Base-by-base conservation (phyloP, 2,113 vertebrate genomes). In the Balaenoptera acutorostrata region DNA sequence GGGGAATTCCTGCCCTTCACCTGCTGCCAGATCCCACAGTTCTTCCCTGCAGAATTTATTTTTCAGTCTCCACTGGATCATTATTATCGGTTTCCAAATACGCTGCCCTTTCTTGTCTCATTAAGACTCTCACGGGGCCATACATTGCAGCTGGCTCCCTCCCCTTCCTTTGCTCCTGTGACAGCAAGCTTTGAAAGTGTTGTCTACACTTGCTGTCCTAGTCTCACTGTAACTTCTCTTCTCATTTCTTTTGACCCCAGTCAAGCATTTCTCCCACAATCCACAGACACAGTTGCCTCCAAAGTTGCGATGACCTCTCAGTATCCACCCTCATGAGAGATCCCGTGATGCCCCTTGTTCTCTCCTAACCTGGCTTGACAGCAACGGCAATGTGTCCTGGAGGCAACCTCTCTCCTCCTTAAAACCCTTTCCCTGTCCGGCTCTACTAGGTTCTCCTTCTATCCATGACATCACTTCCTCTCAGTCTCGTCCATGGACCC, bases 391-490 rank as follows among this genome's bases (percentile, higher is more conserved):
- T 25, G 31, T 39, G 12, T 18, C 17, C 12, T 31, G 17, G 49
- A 71, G 46, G 66, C 3, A 27, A 21, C 49, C 49, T 39, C 12
- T 33, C 31, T 66, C 8, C 15, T n/a, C 29, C 49, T 57, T 21
- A 12, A 5, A 31, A 52, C 12, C 7, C 39, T 41, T 44, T 57
- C 7, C 68, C 4, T 6, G 13, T 31, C 21, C 33, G 52, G 27
- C 36, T 36, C 68, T 52, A 41, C 52, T 13, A 39, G 29, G 27
- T 88, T 14, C 25, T 71, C 10, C 68, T 86, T 21, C 8, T 88
- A 13, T 12, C 27, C 10, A 6, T 2, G 3, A 6, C 6, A 7
- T 21, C n/a, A 27, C n/a, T 72, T n/a, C 4, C 44, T 6, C 36
- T 71, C 20, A 1, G 25, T 52, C 49, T 59, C 18, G 72, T 39